phyloP scores from a whole-genome alignment of 2,113 vertebrate species.

The Nycticebus coucang region DNA sequence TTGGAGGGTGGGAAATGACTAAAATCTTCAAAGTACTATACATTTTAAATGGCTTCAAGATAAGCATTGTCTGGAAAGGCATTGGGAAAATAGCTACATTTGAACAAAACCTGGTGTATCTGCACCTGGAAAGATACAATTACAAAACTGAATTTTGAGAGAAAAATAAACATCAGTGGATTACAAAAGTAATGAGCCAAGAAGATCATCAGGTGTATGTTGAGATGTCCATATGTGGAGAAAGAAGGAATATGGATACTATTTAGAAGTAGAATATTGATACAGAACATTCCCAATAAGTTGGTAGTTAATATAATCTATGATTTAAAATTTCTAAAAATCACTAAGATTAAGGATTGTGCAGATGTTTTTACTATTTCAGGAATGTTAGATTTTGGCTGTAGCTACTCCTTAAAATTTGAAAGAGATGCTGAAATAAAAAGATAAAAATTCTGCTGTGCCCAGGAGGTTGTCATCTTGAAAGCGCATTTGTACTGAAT shows the following conservation, averaged over 20 bases:
- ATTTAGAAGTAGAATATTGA: background rate
- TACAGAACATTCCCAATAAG: background rate
- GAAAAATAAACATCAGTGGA: background rate
- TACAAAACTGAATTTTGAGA: background rate
- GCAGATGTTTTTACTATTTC: background rate
- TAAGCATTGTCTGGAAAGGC: background rate
- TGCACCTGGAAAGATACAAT: conserved; percentile 9
- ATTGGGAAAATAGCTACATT: background rate
- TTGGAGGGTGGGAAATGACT: background rate
- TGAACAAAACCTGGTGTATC: background rate
- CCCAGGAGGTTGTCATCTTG: background rate
- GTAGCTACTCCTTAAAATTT: background rate
- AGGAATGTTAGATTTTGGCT: background rate
- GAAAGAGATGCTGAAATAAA: background rate
- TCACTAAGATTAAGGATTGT: background rate
- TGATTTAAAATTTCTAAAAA: background rate
- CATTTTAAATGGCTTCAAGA: background rate
- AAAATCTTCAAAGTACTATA: background rate
- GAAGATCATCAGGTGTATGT: background rate
- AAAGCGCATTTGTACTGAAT: background rate
- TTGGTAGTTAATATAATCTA: background rate
- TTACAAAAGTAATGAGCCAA: background rate
- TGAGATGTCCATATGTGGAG: no score
- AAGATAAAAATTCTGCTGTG: background rate
- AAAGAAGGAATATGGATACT: background rate